Base-by-base conservation (phyloP, 2,113 vertebrate species). In the Asarcornis scutulata region DNA sequence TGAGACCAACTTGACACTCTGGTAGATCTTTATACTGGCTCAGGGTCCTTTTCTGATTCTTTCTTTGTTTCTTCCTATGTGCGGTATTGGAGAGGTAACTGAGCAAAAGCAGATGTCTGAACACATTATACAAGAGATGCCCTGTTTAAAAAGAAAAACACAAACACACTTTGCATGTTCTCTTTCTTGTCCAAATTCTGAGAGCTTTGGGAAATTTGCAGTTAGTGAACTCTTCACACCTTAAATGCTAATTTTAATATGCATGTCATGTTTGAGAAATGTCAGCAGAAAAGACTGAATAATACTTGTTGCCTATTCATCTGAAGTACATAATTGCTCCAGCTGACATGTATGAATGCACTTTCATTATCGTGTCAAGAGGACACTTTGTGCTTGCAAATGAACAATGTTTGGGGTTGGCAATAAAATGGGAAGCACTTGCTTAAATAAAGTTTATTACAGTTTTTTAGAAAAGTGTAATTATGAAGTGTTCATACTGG, bases 301-400 rank as follows among this genome's bases (percentile, higher is more conserved):
- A 97, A 97, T 97, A 97, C 97, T 97, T 96, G 89, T 23, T 44
- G 97, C 95, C 0, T 91, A 96, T 97, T 96, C 98, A 97, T 97
- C 93, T 98, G 97, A 97, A 97, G 97, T 97, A 88, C 96, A 97
- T 98, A 98, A 98, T 98, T 98, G 98, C 97, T 96, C 96, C 94
- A 96, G 95, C 95, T 98, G 98, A 98, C 98, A 98, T 97, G 96
- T 98, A 96, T 97, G 97, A 98, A 98, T 98, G 97, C 97, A 98
- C 97, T 96, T 98, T 98, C 98, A 98, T 98, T 98, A 98, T 92
- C 95, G 59, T 97, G 97, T 98, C 98, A 98, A 98, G 97, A 98
- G 98, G 97, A 98, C 97, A 97, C 95, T 96, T 97, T 97, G 96
- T 97, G 97, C 97, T 97, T 98, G 96, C 97, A 98, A 98, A 97